A percentile compares a stretch with the other conserved stretches of the same genome.
Evolutionary conservation across 64 coral and sea anemone species (phyloP).

Genomic region (Pocillopora verrucosa): DNA sequence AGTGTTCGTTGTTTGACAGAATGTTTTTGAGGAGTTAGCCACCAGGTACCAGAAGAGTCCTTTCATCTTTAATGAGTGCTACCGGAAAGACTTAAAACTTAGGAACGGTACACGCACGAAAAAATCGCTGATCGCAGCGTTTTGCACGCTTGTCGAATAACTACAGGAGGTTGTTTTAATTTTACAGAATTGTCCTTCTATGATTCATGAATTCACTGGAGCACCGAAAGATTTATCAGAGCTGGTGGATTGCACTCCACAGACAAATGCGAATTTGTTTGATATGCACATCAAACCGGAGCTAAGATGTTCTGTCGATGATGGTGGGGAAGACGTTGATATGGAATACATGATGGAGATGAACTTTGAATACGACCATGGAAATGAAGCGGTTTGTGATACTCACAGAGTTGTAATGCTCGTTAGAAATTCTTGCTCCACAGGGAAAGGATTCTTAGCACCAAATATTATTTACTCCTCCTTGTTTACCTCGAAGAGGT

Average conservation of each 20-base stretch:
- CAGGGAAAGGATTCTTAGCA: no score
- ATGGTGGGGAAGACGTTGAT: slow-evolving; percentile 2
- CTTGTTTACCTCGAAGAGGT: background rate
- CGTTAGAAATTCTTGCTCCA: background rate
- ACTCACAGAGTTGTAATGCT: background rate
- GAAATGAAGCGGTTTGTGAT: slow-evolving; percentile 27
- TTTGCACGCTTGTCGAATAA: background rate
- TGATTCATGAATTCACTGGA: slow-evolving; percentile 10
- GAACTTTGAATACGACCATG: slow-evolving; percentile 23
- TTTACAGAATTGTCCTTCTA: slow-evolving; percentile 1
- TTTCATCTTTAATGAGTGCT: slow-evolving; percentile 40
- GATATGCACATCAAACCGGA: slow-evolving; percentile 28
- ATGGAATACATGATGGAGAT: slow-evolving; percentile 40
- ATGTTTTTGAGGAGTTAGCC: slow-evolving; percentile 8
- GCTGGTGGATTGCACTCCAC: background rate
- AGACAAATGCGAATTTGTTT: background rate
- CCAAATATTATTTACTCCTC: background rate
- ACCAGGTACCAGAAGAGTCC: slow-evolving; percentile 32
- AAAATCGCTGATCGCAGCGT: slow-evolving; percentile 17
- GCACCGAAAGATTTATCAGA: background rate
- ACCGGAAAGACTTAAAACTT: background rate
- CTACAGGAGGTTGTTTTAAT: background rate
- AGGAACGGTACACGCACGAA: background rate
- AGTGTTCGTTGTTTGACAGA: slow-evolving; percentile 42
- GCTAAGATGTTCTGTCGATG: background rate